These are phyloP conservation scores for Clarias macrocephalus DNA, from an alignment of 2,113 vertebrate genomes.

Conservation along the genomic window DNA sequence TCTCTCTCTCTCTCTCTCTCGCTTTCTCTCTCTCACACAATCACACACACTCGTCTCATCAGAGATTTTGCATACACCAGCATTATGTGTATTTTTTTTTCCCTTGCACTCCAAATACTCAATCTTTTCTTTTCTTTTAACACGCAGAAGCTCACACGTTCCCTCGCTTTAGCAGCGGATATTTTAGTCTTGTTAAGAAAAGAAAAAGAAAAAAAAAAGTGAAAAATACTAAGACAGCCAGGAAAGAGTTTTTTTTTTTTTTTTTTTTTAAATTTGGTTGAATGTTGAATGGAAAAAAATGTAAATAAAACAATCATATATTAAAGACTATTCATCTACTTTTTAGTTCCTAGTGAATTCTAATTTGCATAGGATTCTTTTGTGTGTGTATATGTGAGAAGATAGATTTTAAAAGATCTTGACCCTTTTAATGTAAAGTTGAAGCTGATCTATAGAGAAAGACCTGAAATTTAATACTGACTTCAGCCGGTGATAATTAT, in stretches of 20 bases:
- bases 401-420: slow-evolving; percentile 30
- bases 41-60: not conserved
- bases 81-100: not conserved
- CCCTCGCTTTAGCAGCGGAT: not conserved
- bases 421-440: slow-evolving; percentile 23
- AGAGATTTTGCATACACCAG: slow-evolving; percentile 5
- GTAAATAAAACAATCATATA: not conserved
- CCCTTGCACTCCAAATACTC: not conserved
- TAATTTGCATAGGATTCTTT: slow-evolving; percentile 48
- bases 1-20: no score
- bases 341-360: slow-evolving; percentile 25
- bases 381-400: not conserved
- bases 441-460: slow-evolving; percentile 7
- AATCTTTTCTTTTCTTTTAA: not conserved
- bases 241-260: not conserved
- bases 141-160: not conserved
- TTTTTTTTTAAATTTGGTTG: slow-evolving; percentile 16
- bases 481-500: not conserved
- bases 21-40: not conserved
- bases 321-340: slow-evolving; percentile 9
- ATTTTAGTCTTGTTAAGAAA: slow-evolving; percentile 21
- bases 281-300: slow-evolving; percentile 7
- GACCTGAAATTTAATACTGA: slow-evolving; percentile 28
- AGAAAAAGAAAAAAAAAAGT: not conserved
- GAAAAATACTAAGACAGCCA: not conserved